Conservation (phyloP, 2,113 vertebrate species). For the Datnioides undecimradiatus region DNA sequence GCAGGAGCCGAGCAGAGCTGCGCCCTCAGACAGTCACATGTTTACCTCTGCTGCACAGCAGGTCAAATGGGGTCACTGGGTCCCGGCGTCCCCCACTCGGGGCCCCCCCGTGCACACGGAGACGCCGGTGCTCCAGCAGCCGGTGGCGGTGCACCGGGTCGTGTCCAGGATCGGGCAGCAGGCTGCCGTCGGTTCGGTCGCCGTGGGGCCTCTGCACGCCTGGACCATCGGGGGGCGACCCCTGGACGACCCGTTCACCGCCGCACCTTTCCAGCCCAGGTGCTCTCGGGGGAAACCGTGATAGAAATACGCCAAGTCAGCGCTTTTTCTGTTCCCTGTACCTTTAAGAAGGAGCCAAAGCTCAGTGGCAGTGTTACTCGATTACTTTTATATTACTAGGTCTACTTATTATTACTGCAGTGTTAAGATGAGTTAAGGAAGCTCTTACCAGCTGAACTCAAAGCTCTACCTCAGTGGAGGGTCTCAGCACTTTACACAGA, state of each 20-base stretch:
- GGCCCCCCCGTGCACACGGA: conserved; percentile 81
- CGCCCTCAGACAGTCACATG: background rate
- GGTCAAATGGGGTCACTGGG: conserved; percentile 51
- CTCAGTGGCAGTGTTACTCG: conserved; percentile 39
- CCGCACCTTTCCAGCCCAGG: conserved; percentile 90
- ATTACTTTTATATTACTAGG: no score
- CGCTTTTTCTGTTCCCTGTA: conserved; percentile 10
- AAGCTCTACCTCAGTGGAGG: conserved; percentile 69
- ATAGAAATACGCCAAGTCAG: conserved; percentile 33
- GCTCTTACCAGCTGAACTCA: background rate
- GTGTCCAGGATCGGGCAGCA: conserved; percentile 91
- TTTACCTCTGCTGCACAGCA: conserved; percentile 5
- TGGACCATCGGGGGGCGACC: conserved; percentile 89
- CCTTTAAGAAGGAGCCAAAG: conserved; percentile 18
- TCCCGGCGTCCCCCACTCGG: conserved; percentile 50
- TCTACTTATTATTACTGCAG: conserved; percentile 23
- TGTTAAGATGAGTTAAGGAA: conserved; percentile 23
- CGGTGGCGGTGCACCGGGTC: conserved; percentile 93
- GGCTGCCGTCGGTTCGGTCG: conserved; percentile 89
- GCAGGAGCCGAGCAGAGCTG: conserved; percentile 79
- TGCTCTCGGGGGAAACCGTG: conserved; percentile 81
- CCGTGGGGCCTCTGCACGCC: conserved; percentile 87
- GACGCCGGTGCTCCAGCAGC: conserved; percentile 84
- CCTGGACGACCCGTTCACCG: conserved; percentile 86
- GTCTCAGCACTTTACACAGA: conserved; percentile 30